phyloP scores from a whole-genome alignment of 92 coral and sea anemone species.

The Porites lobata region DNA sequence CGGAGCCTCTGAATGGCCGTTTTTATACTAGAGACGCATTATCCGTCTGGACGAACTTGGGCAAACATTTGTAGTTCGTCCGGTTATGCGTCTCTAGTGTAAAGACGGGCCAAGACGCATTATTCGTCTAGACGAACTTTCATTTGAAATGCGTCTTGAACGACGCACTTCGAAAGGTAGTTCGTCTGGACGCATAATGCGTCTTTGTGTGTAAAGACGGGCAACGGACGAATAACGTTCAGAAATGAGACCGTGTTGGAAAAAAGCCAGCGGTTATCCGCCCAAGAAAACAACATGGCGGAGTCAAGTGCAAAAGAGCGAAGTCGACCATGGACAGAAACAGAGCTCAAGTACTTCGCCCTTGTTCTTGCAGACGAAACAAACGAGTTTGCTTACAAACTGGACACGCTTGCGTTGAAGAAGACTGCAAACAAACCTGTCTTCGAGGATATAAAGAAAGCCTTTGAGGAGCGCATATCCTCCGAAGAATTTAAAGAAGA shows the following conservation, averaged over 20 bases:
- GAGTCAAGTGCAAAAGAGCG: constrained; percentile 26
- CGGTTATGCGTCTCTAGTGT: neutral
- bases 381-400: constrained; percentile 52
- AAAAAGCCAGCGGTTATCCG: neutral
- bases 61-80: no score
- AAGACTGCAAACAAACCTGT: constrained; percentile 48
- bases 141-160: no score
- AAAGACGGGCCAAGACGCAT: no score
- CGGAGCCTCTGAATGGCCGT: neutral
- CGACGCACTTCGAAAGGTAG: neutral
- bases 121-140: no score
- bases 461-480: constrained; percentile 29
- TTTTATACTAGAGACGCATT: neutral
- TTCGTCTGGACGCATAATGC: constrained; percentile 10
- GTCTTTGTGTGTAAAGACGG: constrained; percentile 27
- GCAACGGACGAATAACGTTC: constrained; percentile 28
- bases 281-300: constrained; percentile 18
- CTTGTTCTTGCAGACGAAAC: constrained; percentile 46
- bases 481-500: constrained; percentile 48
- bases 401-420: constrained; percentile 56
- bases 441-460: constrained; percentile 51
- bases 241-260: constrained; percentile 23
- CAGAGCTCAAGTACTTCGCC: constrained; percentile 60
- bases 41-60: neutral
- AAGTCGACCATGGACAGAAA: constrained; percentile 65